Evolutionary conservation across 2,113 vertebrate genomes (phyloP).

Genomic region (Percina caprodes): DNA sequence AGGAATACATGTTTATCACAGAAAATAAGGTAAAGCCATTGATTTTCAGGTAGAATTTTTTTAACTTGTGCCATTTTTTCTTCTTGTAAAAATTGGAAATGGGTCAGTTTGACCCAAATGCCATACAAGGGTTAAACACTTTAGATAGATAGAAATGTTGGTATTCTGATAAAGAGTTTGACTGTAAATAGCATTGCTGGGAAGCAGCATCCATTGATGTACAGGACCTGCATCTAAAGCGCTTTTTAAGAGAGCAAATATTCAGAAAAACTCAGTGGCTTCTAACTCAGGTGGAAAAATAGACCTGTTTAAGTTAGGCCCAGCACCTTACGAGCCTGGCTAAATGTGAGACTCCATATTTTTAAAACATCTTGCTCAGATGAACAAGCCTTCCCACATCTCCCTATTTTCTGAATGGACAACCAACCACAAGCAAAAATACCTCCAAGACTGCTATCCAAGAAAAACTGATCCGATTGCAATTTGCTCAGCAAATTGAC

Average conservation of each 20-base stretch:
- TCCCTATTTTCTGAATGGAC: slow-evolving; percentile 76
- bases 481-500: slow-evolving; percentile 85
- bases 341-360: slow-evolving; percentile 68
- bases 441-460: slow-evolving; percentile 73
- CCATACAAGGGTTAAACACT: no score
- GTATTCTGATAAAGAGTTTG: slow-evolving; percentile 2
- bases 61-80: no score
- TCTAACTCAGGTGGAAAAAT: slow-evolving; percentile 64
- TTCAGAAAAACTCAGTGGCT: slow-evolving; percentile 46
- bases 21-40: no score
- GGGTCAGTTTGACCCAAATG: no score
- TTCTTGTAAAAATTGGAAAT: no score
- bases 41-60: no score
- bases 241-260: slow-evolving; percentile 50
- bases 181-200: background rate
- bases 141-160: slow-evolving; percentile 26
- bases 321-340: slow-evolving; percentile 56
- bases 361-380: slow-evolving; percentile 77
- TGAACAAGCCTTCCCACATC: slow-evolving; percentile 78
- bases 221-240: slow-evolving; percentile 15
- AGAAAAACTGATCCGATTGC: slow-evolving; percentile 86
- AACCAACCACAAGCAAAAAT: slow-evolving; percentile 79
- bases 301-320: slow-evolving; percentile 53
- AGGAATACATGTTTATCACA: no score
- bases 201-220: slow-evolving; percentile 14